Base-by-base conservation (phyloP, 2,888 invertebrate genomes). In the Diarsia rubi region DNA sequence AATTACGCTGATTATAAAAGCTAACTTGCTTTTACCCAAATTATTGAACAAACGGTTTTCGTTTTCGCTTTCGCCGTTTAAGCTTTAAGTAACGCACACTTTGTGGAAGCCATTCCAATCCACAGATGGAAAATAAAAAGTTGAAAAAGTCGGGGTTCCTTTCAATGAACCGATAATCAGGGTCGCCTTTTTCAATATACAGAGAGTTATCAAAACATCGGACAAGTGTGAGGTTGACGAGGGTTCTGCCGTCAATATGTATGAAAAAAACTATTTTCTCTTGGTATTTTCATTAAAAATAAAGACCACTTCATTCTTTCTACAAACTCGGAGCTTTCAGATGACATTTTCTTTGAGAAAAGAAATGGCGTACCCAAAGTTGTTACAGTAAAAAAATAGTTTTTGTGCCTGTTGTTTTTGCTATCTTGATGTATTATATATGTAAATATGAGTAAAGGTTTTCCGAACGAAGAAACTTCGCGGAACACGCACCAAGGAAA, bases 141-240 rank as follows among this genome's bases (percentile, higher is more conserved):
- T 78, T 79, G 69, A 69, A 75, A 74, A 76, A 66, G 66, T 85
- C 63, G 75, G 65, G 74, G 72, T 71, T 64, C 73, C 57, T 86
- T 87, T 84, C 86, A 87, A 86, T 86, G 77, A 80, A 74, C 77
- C 77, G 64, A 86, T 86, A 87, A 86, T 86, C 88, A 87, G 84
- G 86, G 88, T 84, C 84, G 70, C 78, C 78, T 73, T 78, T 86
- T 86, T 87, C 88, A 86, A 86, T 86, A 86, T 84, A 80, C 72
- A 77, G 70, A 37, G 77, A 80, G 82, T 86, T 86, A 86, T 86
- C 88, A 86, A 86, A 87, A 87, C 65, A 82, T 77, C 74, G 65
- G 60, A 66, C 88, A 80, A 75, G 88, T 86, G 80, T 71, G 82
- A 75, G 78, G 63, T 80, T 87, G 86, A 86, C 82, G 75, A 86